A percentile compares a stretch with the other conserved stretches of the same genome.
Evolutionary conservation across 2,797 vertebrate genomes (phyloP).

Genomic region (Girardinus metallicus): DNA sequence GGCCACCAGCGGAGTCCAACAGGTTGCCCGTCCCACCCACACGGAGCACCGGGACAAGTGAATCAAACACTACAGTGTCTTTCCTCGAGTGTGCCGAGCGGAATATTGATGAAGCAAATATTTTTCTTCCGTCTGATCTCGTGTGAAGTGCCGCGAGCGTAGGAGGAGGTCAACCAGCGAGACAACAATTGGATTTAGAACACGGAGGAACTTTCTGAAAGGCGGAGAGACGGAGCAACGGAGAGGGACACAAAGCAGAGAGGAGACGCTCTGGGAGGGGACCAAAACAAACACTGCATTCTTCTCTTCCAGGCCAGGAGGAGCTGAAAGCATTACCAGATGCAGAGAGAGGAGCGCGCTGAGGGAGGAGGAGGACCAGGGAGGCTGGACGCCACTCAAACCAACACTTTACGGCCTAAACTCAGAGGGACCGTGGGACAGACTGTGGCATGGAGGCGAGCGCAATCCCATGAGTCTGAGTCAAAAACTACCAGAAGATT

Average conservation of each 20-base stretch:
- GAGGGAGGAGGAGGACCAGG: background rate
- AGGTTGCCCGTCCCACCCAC: conserved; percentile 68
- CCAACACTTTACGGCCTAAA: background rate
- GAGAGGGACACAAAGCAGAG: conserved; percentile 40
- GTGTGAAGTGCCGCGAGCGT: conserved; percentile 42
- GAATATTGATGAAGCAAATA: conserved; percentile 64
- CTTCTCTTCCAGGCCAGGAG: conserved; percentile 39
- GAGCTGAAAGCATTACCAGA: conserved; percentile 69
- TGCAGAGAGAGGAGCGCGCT: conserved; percentile 28
- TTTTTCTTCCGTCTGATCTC: conserved; percentile 46
- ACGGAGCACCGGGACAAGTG: conserved; percentile 40
- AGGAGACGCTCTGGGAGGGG: conserved; percentile 58
- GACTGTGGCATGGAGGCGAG: background rate
- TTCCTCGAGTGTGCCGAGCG: conserved; percentile 18
- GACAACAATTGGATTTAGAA: conserved; percentile 35
- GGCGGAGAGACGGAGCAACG: conserved; percentile 31
- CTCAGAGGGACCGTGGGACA: background rate
- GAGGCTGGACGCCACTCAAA: conserved; percentile 2
- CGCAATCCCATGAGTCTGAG: too few relatives aligned
- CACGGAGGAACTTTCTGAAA: conserved; percentile 21
- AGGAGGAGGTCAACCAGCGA: conserved; percentile 42
- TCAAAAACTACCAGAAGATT: background rate
- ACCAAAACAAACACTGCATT: conserved; percentile 69
- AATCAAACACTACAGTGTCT: conserved; percentile 45
- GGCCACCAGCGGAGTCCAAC: conserved; percentile 40